Evolutionary conservation across 2,797 vertebrate genomes (phyloP), one percentile per base, ranked within the genome.

Genomic region (Tenualosa ilisha): DNA sequence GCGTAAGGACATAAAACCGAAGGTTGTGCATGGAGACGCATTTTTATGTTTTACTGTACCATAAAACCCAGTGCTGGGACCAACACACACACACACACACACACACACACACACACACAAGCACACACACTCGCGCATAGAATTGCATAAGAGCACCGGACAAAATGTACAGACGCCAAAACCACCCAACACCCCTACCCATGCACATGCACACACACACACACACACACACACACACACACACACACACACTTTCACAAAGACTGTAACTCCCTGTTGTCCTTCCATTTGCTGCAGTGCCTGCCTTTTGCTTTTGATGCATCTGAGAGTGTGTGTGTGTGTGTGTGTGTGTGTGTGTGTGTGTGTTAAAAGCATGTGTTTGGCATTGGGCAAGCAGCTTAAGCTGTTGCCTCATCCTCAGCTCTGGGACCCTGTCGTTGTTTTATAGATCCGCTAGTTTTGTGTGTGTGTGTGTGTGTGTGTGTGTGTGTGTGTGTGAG

Each of bases 401-500:
- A 0, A 22, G 17, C 59, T 9, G n/a, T 63, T n/a, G n/a, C n/a
- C n/a, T n/a, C n/a, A 65, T 65, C 61, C n/a, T 24, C 61, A 26
- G n/a, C n/a, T 11, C 24, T 65, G 61, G 9, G 61, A 65, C 61
- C 26, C 24, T 65, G 54, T 6, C 24, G 11, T 26, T 13, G 22
- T 65, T 65, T 65, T 65, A 65, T 65, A 65, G 61, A 65, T 65
- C n/a, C 24, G 9, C 61, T 65, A 8, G 6, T n/a, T n/a, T n/a
- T n/a, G n/a, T n/a, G n/a, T n/a, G n/a, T n/a, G n/a, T n/a, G n/a
- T n/a, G n/a, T n/a, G n/a, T n/a, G n/a, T n/a, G n/a, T n/a, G n/a
- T 81, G 54, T 85, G 82, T 85, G 83, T 87, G 81, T 87, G 86
- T 85, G 72, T 54, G 68, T 51, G 84, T 82, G 72, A 84, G 83